phyloP scores from a whole-genome alignment of 2,113 vertebrate species.

The Zosterops borbonicus region DNA sequence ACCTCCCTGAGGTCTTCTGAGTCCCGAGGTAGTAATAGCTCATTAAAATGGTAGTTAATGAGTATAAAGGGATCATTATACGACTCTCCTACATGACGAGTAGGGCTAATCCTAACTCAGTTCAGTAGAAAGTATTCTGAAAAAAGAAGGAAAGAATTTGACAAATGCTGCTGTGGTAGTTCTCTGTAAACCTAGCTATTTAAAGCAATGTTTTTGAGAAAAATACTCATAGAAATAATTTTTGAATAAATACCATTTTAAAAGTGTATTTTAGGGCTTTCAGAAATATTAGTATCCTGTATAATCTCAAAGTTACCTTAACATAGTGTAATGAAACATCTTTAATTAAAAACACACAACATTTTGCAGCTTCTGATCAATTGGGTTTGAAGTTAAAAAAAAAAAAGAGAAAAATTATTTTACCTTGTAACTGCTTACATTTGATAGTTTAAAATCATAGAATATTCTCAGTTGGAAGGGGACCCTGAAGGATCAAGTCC shows the following conservation, averaged over 20 bases:
- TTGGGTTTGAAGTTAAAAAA: neutral
- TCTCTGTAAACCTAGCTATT: slow-evolving; percentile 4
- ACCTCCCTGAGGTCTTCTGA: slow-evolving; percentile 63
- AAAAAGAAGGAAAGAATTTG: neutral
- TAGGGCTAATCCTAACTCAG: slow-evolving; percentile 48
- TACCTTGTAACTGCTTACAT: neutral
- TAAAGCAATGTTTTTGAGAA: neutral
- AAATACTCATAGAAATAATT: neutral
- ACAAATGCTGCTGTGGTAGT: neutral
- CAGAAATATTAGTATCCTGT: neutral
- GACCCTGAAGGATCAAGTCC: neutral
- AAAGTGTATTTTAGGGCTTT: neutral
- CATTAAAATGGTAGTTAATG: slow-evolving; percentile 70
- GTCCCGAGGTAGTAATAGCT: slow-evolving; percentile 67
- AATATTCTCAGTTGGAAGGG: neutral
- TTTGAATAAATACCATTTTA: neutral
- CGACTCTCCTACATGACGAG: neutral
- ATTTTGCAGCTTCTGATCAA: neutral
- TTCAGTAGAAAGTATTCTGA: slow-evolving; percentile 24
- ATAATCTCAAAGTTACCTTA: neutral
- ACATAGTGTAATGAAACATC: neutral
- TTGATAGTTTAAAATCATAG: neutral
- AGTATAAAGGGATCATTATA: slow-evolving; percentile 62
- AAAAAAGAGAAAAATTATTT: neutral
- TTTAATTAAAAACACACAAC: neutral